These are phyloP conservation scores for Limanda limanda DNA, from an alignment of 2,113 vertebrate species.

Conservation along the genomic window DNA sequence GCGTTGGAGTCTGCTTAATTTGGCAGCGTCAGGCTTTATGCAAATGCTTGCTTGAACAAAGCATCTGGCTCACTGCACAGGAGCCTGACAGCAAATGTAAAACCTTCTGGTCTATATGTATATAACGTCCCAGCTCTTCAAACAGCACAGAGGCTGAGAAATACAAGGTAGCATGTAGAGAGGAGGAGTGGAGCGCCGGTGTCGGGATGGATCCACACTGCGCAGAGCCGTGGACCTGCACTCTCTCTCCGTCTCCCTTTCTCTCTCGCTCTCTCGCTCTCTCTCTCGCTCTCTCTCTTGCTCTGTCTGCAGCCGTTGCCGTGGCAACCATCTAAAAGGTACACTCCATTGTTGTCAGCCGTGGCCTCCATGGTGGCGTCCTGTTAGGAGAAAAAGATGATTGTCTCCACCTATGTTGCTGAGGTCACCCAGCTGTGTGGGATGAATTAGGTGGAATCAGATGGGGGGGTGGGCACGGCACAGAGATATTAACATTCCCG, in stretches of 20 bases:
- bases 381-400: slow-evolving; percentile 50
- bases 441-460: slow-evolving; percentile 17
- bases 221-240: slow-evolving; percentile 64
- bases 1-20: slow-evolving; percentile 49
- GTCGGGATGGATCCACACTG: slow-evolving; percentile 66
- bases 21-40: slow-evolving; percentile 64
- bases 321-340: slow-evolving; percentile 79
- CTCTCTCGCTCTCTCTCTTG: slow-evolving; percentile 35
- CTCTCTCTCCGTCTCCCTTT: slow-evolving; percentile 31
- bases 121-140: background rate
- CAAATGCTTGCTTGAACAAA: slow-evolving; percentile 50
- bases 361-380: slow-evolving; percentile 75
- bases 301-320: slow-evolving; percentile 79
- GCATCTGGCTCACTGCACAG: slow-evolving; percentile 34
- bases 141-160: background rate
- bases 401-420: slow-evolving; percentile 31
- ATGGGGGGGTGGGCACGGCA: background rate
- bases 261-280: slow-evolving; percentile 38
- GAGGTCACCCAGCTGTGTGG: slow-evolving; percentile 40
- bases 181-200: slow-evolving; percentile 61
- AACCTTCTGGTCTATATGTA: background rate
- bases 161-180: slow-evolving; percentile 5
- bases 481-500: slow-evolving; percentile 36
- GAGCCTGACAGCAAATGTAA: background rate
- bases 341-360: slow-evolving; percentile 79